Evolutionary conservation across 1,140 invertebrate genomes (phyloP).

Genomic region (Whitmania pigra): DNA sequence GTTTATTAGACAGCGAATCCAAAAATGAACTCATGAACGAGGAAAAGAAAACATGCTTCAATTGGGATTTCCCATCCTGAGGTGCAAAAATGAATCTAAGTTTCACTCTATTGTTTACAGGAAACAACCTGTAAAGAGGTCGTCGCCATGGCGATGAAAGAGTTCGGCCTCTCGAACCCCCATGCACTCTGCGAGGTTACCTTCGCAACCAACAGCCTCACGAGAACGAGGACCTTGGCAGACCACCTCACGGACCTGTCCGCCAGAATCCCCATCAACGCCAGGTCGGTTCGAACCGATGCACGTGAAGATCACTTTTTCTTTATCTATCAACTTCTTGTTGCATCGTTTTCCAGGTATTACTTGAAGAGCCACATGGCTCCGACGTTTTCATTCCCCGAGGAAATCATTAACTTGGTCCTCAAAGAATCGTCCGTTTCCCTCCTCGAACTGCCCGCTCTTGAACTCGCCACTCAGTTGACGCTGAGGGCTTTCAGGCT

Average conservation of each 20-base stretch:
- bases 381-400: constrained; percentile 79
- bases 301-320: neutral
- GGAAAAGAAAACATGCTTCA: neutral
- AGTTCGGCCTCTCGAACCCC: constrained; percentile 87
- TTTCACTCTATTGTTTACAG: constrained; percentile 29
- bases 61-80: neutral
- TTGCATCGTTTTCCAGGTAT: constrained; percentile 52
- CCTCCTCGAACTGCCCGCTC: constrained; percentile 83
- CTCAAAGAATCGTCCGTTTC: constrained; percentile 81
- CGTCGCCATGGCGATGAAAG: constrained; percentile 87
- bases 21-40: too few species aligned
- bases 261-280: constrained; percentile 65
- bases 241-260: constrained; percentile 89
- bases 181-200: constrained; percentile 78
- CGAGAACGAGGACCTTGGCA: constrained; percentile 84
- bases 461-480: constrained; percentile 86
- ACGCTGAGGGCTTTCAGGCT: constrained; percentile 54
- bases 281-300: constrained; percentile 32
- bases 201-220: constrained; percentile 79
- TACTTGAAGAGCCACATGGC: constrained; percentile 93
- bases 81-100: neutral
- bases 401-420: constrained; percentile 78
- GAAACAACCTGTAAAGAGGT: constrained; percentile 96
- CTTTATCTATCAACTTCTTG: too few species aligned
- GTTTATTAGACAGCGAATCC: too few species aligned